Base-by-base conservation (phyloP, 1,140 invertebrate genomes). In the Palaemon carinicauda region DNA sequence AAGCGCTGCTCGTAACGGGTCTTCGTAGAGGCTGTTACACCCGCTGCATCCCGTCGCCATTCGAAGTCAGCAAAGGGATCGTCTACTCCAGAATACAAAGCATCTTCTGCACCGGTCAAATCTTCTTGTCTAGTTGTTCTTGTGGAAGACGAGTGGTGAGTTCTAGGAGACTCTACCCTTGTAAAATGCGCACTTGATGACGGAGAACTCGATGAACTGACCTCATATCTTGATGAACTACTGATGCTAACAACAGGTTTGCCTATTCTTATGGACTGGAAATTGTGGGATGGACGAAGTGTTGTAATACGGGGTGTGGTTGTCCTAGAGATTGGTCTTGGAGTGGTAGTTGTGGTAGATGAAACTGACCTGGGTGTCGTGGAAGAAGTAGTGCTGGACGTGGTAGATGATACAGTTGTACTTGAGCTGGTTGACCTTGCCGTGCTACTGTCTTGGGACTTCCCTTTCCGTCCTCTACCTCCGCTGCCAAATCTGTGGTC, bases 11-110 rank as follows among this genome's bases (percentile, higher is more conserved):
- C 89, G 27, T 89, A 89, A 14, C 65, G 33, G 0, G 89, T 89
- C 50, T 87, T 88, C 12, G 89, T 86, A 41, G 79, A 83, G 19
- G 88, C 88, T 15, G 88, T 89, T 15, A 87, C 88, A n/a, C 85
- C 77, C 0, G 82, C 41, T 15, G 82, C 73, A 52, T 88, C 86
- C 27, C 80, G 79, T n/a, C 87, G 78, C 89, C 87, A 89, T 80
- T 89, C 89, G 50, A 74, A 86, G 82, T 86, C 71, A n/a, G 89
- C 89, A 54, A 88, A 89, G 9, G 89, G 89, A 51, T 89, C 89
- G 9, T 82, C 56, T 3, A 79, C 52, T 14, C 77, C 83, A 5
- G 33, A 51, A 41, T 80, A 86, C 0, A 86, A 51, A 19, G 80
- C 77, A 24, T 86, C 83, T 24, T 79, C 83, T 27, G 79, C 83